These are phyloP conservation scores for Bothrops jararaca DNA, from an alignment of 2,113 vertebrate genomes.

Conservation along the genomic window DNA sequence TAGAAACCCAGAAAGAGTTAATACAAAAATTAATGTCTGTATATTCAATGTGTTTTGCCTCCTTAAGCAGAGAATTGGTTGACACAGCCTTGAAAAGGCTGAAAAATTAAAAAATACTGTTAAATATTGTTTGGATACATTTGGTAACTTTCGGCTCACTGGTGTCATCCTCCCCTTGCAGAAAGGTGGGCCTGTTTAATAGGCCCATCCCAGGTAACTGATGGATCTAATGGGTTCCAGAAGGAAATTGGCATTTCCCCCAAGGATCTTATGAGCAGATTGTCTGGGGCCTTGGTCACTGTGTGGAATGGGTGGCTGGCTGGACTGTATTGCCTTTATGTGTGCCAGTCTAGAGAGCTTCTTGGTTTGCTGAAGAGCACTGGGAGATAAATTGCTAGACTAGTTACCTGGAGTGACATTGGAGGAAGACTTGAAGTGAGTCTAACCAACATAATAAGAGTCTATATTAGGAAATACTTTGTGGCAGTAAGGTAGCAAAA, in stretches of 20 bases:
- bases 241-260: not conserved
- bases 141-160: not conserved
- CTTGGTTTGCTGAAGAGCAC: not conserved
- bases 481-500: not conserved
- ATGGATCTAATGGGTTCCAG: not conserved
- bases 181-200: not conserved
- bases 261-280: not conserved
- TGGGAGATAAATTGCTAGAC: not conserved
- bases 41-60: not conserved
- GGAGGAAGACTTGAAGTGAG: not conserved
- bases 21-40: not conserved
- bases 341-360: not conserved
- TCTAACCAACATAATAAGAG: not conserved
- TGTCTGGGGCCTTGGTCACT: not conserved
- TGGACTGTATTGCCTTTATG: not conserved
- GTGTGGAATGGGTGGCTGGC: not conserved
- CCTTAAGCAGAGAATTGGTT: not conserved
- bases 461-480: not conserved
- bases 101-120: no score
- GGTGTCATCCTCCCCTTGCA: not conserved
- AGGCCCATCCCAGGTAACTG: not conserved
- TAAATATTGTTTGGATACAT: no score
- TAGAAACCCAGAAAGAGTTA: not conserved
- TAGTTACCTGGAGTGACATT: not conserved
- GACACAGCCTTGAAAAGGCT: no score